phyloP scores from a whole-genome alignment of 1,140 invertebrate genomes.

The Holcopasites calliopsidis region DNA sequence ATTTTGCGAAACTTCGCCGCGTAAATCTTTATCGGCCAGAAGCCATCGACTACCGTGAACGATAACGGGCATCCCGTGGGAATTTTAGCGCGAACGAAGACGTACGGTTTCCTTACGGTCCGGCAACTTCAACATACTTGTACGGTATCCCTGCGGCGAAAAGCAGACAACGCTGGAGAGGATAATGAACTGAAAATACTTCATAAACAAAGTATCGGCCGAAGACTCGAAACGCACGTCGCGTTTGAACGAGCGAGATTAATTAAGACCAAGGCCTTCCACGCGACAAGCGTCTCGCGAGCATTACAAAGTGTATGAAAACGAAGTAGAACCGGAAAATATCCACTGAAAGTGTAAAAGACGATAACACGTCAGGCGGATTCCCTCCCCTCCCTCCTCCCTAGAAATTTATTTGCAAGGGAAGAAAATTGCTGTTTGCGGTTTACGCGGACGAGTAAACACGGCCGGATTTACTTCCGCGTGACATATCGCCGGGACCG shows the following conservation, averaged over 20 bases:
- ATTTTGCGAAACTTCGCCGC: background rate
- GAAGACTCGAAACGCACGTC: too few species aligned
- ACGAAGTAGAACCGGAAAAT: too few species aligned
- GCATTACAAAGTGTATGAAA: too few species aligned
- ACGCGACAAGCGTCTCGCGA: too few species aligned
- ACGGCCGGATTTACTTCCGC: conserved; percentile 49
- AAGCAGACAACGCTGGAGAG: background rate
- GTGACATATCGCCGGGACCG: conserved; percentile 20
- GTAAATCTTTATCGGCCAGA: background rate
- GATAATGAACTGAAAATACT: too few species aligned
- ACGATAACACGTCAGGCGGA: too few species aligned
- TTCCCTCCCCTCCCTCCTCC: too few species aligned
- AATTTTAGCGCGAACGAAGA: conserved; percentile 20
- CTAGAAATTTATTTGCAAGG: conserved; percentile 8
- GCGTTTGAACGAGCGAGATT: too few species aligned
- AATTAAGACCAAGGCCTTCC: too few species aligned
- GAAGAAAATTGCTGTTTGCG: conserved; percentile 33
- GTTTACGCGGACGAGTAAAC: conserved; percentile 43
- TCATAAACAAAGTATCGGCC: too few species aligned
- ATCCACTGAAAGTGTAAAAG: too few species aligned
- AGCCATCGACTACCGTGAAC: conserved; percentile 22
- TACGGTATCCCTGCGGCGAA: background rate
- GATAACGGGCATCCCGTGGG: conserved; percentile 14
- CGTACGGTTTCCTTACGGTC: background rate
- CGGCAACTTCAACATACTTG: background rate